A percentile compares a stretch with the other conserved stretches of the same genome.
These are phyloP conservation scores for Glyphotaelius pellucidus DNA, from an alignment of 2,888 invertebrate genomes.

Conservation along the genomic window DNA sequence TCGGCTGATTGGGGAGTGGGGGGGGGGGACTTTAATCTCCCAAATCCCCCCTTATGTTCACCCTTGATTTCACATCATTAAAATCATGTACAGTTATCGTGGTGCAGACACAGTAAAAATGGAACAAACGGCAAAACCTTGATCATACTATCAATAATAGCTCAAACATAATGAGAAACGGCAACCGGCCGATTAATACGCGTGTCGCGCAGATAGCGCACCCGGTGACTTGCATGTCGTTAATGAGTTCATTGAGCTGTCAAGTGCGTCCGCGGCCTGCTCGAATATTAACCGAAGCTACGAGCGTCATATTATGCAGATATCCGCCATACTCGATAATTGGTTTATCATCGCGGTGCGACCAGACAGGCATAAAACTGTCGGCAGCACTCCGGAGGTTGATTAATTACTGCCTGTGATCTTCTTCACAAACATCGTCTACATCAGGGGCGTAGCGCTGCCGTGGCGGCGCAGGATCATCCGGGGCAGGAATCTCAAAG, in stretches of 20 bases:
- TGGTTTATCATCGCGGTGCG: conserved; percentile 39
- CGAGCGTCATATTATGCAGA: neutral
- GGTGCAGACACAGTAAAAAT: no score
- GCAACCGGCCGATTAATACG: neutral
- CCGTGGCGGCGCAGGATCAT: neutral
- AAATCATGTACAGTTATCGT: neutral
- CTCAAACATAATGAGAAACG: neutral
- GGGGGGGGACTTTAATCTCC: no score
- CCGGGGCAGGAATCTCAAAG: neutral
- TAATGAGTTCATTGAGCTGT: conserved; percentile 13
- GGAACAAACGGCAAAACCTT: neutral
- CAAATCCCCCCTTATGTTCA: no score
- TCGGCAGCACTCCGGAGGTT: conserved; percentile 44
- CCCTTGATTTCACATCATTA: neutral
- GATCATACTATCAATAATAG: neutral
- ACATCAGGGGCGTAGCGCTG: neutral
- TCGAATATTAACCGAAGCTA: conserved; percentile 21
- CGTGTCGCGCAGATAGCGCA: neutral
- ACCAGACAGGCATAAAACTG: conserved; percentile 56
- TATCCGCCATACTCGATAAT: conserved; percentile 43
- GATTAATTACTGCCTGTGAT: conserved; percentile 52
- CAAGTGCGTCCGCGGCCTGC: neutral
- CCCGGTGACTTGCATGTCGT: neutral
- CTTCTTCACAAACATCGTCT: conserved; percentile 53
- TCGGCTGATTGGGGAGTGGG: no score